A percentile compares a stretch with the other conserved stretches of the same genome.
Conservation (phyloP, 1,140 invertebrate species). For the Drosophila nigromelanica region DNA sequence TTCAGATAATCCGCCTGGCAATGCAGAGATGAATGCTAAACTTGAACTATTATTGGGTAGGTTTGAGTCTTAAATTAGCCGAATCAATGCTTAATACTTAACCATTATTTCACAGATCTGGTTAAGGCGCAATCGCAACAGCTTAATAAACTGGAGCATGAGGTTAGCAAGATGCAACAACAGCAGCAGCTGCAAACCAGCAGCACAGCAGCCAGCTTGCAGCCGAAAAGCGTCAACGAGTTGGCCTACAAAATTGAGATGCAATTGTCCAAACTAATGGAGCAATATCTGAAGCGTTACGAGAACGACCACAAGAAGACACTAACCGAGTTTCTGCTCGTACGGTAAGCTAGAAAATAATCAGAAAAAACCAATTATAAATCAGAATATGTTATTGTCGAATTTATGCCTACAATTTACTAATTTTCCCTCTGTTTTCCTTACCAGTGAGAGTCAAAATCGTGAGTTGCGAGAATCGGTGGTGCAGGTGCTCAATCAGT, state of each 20-base stretch:
- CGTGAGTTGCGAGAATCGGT: slow-evolving; percentile 85
- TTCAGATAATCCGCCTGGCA: slow-evolving; percentile 26
- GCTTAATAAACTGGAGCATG: slow-evolving; percentile 67
- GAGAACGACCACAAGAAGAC: slow-evolving; percentile 84
- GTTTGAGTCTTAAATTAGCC: neutral
- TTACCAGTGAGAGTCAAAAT: slow-evolving; percentile 70
- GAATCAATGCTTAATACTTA: neutral
- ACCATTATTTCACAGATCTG: slow-evolving; percentile 39
- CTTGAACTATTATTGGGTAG: slow-evolving; percentile 71
- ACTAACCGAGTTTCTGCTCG: slow-evolving; percentile 65
- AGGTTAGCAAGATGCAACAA: slow-evolving; percentile 62
- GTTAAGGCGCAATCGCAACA: slow-evolving; percentile 72
- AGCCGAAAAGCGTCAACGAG: slow-evolving; percentile 68
- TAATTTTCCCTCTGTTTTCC: neutral
- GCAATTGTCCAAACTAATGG: slow-evolving; percentile 79
- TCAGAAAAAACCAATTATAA: neutral
- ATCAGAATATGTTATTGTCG: neutral
- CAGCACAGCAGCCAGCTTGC: slow-evolving; percentile 23
- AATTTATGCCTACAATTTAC: neutral
- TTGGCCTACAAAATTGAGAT: slow-evolving; percentile 80
- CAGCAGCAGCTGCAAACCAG: slow-evolving; percentile 33
- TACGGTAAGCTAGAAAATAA: slow-evolving; percentile 47
- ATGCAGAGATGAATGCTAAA: slow-evolving; percentile 62
- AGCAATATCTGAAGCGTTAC: slow-evolving; percentile 82
- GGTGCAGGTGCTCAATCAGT: slow-evolving; percentile 79